A percentile compares a stretch with the other conserved stretches of the same genome.
Conservation (phyloP, 2,888 invertebrate genomes). For the Tribolium freemani region DNA sequence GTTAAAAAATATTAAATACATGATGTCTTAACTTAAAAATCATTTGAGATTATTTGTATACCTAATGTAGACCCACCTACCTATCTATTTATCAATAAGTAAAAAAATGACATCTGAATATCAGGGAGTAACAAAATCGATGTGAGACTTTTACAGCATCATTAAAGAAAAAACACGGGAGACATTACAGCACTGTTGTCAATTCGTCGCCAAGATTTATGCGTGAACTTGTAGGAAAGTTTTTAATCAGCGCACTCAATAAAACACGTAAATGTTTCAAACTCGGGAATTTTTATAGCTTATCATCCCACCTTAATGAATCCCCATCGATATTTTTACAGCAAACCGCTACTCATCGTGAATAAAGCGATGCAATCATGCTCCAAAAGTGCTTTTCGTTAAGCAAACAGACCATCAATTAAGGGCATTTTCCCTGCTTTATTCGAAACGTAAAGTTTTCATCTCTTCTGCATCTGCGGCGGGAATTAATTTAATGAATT, state of each 20-base stretch:
- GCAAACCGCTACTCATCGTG: conserved; percentile 7
- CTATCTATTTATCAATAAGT: no score
- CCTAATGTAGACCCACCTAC: no score
- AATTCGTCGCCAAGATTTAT: background rate
- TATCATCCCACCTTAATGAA: conserved; percentile 4
- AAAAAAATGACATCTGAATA: no score
- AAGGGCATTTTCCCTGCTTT: conserved; percentile 20
- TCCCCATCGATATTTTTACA: background rate
- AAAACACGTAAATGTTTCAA: conserved; percentile 25
- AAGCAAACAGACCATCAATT: conserved; percentile 27
- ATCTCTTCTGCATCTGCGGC: conserved; percentile 11
- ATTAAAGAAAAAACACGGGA: background rate
- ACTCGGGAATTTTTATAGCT: conserved; percentile 8
- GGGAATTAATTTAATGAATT: conserved; percentile 28
- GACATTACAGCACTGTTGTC: background rate
- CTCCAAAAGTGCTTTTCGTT: conserved; percentile 31
- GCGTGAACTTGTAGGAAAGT: conserved; percentile 3
- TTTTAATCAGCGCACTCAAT: conserved; percentile 27
- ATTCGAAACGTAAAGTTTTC: conserved; percentile 14
- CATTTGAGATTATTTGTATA: no score
- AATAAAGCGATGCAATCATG: conserved; percentile 19
- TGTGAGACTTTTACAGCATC: background rate
- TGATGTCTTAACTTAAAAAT: no score
- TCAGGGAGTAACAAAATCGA: no score
- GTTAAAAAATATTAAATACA: no score